Base-by-base conservation (phyloP, 2,797 vertebrate genomes). In the Microctenopoma stevenorrisi region DNA sequence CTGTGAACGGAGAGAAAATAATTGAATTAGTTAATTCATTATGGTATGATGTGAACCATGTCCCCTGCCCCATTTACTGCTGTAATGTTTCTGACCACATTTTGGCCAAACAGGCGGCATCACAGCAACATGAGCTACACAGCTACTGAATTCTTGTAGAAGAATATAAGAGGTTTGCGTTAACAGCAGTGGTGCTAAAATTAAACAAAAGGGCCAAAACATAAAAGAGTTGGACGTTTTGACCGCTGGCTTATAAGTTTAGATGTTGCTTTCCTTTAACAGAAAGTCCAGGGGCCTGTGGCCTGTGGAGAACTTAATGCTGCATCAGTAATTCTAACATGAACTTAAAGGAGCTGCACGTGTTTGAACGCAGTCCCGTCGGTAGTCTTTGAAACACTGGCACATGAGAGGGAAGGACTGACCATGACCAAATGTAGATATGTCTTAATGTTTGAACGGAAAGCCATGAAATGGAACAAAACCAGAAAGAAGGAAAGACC, bases 391-490 rank as follows among this genome's bases (percentile, higher is more conserved):
- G 68, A 84, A 81, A 86, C 87, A 90, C 89, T 90, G 88, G 77
- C 75, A 78, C 68, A 22, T 7, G 4, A n/a, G 35, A 52, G 66
- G 59, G 43, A 28, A 22, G 26, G 48, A 56, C 7, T 1, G 30
- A 87, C 65, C 64, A 73, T 79, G 86, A 89, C 88, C 87, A 91
- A 89, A 89, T 86, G 83, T 88, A 86, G 63, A 82, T 70, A 75
- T 49, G 86, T 91, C 78, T 88, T 88, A 85, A 81, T 64, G 69
- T 85, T 86, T 18, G 57, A 82, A 74, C 66, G 40, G 82, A 88
- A 91, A 89, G 90, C 88, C 90, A 88, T 89, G 78, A 81, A 82
- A 81, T 81, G 81, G 87, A 84, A 84, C 68, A 81, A 86, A 83
- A 78, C 47, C 63, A 68, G 72, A 72, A 37, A 47, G 48, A 64